Evolutionary conservation across 2,797 vertebrate species (phyloP).

Genomic region (Arremon aurantiirostris): DNA sequence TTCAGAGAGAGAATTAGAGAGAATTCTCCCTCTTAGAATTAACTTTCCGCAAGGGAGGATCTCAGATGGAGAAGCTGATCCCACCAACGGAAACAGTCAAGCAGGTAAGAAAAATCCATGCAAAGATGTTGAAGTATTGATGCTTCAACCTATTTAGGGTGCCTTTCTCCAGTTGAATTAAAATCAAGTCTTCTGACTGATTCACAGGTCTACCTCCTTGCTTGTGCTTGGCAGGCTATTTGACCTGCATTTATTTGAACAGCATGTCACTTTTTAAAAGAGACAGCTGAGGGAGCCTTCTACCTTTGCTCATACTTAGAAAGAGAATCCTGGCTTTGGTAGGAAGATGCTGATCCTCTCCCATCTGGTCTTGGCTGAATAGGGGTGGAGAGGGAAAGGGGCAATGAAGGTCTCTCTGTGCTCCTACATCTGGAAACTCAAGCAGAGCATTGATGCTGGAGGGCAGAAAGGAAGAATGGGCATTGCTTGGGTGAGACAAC

Average conservation of each 20-base stretch:
- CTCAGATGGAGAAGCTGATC: not conserved
- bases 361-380: not conserved
- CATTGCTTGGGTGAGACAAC: not conserved
- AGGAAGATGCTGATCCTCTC: not conserved
- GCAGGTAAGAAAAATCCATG: not conserved
- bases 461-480: not conserved
- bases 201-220: not conserved
- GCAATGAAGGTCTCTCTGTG: not conserved
- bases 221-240: not conserved
- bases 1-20: not conserved
- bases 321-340: not conserved
- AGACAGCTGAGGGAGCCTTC: not conserved
- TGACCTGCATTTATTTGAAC: not conserved
- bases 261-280: not conserved
- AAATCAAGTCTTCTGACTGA: not conserved
- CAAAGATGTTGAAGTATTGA: not conserved
- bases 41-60: not conserved
- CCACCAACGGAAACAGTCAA: not conserved
- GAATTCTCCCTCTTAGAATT: not conserved
- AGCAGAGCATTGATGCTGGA: not conserved
- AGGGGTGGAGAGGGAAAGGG: not conserved
- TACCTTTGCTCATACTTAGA: not conserved
- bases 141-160: not conserved
- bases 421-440: not conserved
- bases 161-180: not conserved